Percentiles rank a stretch among this genome's conserved stretches.
phyloP scores from a whole-genome alignment of 2,797 vertebrate genomes.

The Chelidonichthys spinosus region DNA sequence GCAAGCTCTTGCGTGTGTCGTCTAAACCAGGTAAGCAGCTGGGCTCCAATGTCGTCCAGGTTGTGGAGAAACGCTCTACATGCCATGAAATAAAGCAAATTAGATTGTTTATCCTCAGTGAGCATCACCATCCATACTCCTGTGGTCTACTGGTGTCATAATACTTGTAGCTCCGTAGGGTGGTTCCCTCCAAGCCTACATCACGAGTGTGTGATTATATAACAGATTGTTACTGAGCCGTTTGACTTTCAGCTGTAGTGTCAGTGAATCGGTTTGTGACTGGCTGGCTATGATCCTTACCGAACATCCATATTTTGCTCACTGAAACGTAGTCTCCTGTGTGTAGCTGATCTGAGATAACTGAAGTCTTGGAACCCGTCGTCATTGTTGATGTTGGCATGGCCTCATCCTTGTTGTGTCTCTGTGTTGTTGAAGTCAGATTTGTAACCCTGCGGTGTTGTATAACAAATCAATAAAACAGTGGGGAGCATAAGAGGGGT shows the following conservation, averaged over 20 bases:
- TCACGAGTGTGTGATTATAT: slow-evolving; percentile 52
- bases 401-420: slow-evolving; percentile 6
- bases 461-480: slow-evolving; percentile 72
- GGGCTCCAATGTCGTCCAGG: neutral
- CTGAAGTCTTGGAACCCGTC: neutral
- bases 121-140: slow-evolving; percentile 8
- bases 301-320: slow-evolving; percentile 7
- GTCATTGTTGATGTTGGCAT: neutral
- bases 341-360: slow-evolving; percentile 4
- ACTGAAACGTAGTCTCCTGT: neutral
- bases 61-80: neutral
- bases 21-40: slow-evolving; percentile 10
- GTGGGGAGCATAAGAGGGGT: slow-evolving; percentile 35
- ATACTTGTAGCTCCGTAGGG: slow-evolving; percentile 24
- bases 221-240: slow-evolving; percentile 50
- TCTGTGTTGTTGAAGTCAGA: slow-evolving; percentile 34
- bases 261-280: slow-evolving; percentile 42
- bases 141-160: slow-evolving; percentile 23
- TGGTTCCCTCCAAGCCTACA: slow-evolving; percentile 12
- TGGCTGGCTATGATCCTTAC: slow-evolving; percentile 33
- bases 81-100: neutral
- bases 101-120: neutral
- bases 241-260: slow-evolving; percentile 49
- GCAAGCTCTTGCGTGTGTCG: neutral
- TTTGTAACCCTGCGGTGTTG: slow-evolving; percentile 63